Evolutionary conservation across 1,140 invertebrate species (phyloP), one percentile per base, ranked within the genome.

Genomic region (Drosophila virilis): DNA sequence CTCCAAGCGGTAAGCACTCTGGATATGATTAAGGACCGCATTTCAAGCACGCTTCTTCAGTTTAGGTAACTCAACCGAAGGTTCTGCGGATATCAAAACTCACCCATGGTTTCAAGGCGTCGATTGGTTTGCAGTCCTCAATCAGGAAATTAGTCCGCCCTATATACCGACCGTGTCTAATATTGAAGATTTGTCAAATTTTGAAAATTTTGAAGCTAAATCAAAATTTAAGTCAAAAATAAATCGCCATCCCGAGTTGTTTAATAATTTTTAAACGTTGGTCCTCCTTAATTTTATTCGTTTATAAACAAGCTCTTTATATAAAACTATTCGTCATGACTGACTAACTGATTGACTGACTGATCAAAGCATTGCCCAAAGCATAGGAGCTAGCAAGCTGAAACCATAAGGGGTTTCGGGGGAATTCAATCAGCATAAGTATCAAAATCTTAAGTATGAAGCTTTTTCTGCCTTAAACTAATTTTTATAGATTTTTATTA

Each of bases 91-190:
- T 68, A 94, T 95, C 9, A 96, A 96, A 86, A 92, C 78, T 12
- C 95, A 96, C 69, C 85, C 73, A 33, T 95, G 95, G 95, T 98
- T 98, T 83, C 93, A 94, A 17, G 94, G 94, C 1, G 95, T 95
- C n/a, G 95, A 98, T 81, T 99, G 97, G 97, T 95, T 96, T 55
- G 94, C 95, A 13, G 95, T 99, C 67, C 96, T 97, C 62, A 95
- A 98, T 88, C 96, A 96, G 85, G 95, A 96, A 91, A 92, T 96
- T 22, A 93, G 94, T 70, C 95, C 97, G 0, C 96, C 96, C 10
- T 98, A 96, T 88, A 91, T 96, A 71, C 97, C 97, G 0, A 95
- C 58, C 8, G 50, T 90, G 8, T 48, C 60, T 9, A 75, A 69
- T 17, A 52, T 71, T 33, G 85, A 89, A 43, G 85, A 89, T 62